Conservation (phyloP, 2,888 invertebrate species). For the Epiperipatus broadwayi region DNA sequence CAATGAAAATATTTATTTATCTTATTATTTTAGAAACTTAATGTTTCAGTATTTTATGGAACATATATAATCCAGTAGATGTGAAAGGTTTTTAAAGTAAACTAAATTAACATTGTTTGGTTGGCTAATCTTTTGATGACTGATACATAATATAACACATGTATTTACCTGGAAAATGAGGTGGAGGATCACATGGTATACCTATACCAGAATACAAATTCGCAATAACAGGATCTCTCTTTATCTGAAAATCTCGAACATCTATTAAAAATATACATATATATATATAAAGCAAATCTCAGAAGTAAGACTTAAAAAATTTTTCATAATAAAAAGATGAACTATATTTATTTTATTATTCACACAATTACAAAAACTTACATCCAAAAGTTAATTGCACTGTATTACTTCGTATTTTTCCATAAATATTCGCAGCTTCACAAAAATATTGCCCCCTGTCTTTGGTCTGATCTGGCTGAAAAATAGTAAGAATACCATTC, state of each 20-base stretch:
- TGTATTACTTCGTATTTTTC: conserved; percentile 67
- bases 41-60: no score
- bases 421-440: conserved; percentile 69
- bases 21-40: no score
- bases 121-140: no score
- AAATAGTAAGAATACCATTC: conserved; percentile 74
- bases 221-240: conserved; percentile 59
- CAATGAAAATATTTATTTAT: no score
- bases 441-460: conserved; percentile 83
- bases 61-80: no score
- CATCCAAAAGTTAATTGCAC: conserved; percentile 66
- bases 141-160: no score
- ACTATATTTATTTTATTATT: background rate
- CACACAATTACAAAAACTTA: conserved; percentile 20
- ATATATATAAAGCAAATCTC: no score
- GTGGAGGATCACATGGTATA: conserved; percentile 76
- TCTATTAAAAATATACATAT: conserved; percentile 19
- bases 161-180: conserved; percentile 53
- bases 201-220: conserved; percentile 86
- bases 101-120: no score
- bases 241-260: conserved; percentile 72
- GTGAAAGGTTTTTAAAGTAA: no score
- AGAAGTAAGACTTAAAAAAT: no score
- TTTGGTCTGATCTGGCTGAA: conserved; percentile 49
- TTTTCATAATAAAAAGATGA: no score